Conservation (phyloP, 2,113 vertebrate species). For the Geococcyx californianus region DNA sequence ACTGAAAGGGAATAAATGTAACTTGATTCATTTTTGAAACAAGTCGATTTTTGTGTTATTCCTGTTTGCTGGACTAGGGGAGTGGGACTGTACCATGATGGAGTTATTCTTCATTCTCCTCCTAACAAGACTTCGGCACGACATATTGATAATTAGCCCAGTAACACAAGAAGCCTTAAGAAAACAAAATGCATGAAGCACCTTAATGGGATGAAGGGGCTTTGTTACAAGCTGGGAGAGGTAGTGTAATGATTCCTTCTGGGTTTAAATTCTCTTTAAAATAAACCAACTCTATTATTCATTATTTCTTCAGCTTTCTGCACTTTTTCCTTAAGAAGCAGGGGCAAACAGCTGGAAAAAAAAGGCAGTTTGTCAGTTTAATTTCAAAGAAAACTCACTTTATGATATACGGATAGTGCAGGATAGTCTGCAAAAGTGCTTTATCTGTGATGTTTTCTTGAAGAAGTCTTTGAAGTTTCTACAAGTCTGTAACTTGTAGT, state of each 20-base stretch:
- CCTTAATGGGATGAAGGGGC: background rate
- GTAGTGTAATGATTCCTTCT: background rate
- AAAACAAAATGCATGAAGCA: background rate
- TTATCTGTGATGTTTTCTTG: background rate
- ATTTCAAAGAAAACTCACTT: background rate
- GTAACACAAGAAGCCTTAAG: background rate
- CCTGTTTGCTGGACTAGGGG: background rate
- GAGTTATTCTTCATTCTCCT: background rate
- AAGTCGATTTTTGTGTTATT: background rate
- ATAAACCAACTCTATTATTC: background rate
- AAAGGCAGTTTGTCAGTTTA: background rate
- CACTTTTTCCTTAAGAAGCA: background rate
- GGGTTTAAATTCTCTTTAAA: background rate
- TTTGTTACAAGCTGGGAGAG: background rate
- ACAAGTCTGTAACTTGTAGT: background rate
- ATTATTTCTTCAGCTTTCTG: background rate
- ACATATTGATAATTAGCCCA: background rate
- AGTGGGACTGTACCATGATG: background rate
- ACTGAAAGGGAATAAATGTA: background rate
- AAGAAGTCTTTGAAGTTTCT: background rate
- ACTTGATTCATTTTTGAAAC: background rate
- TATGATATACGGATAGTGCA: background rate
- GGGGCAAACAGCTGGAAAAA: background rate
- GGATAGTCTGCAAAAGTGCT: background rate
- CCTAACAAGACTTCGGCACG: background rate